A percentile compares a stretch with the other conserved stretches of the same genome.
These are phyloP conservation scores for Synergus japonicus DNA, from an alignment of 2,888 invertebrate species.

Conservation along the genomic window DNA sequence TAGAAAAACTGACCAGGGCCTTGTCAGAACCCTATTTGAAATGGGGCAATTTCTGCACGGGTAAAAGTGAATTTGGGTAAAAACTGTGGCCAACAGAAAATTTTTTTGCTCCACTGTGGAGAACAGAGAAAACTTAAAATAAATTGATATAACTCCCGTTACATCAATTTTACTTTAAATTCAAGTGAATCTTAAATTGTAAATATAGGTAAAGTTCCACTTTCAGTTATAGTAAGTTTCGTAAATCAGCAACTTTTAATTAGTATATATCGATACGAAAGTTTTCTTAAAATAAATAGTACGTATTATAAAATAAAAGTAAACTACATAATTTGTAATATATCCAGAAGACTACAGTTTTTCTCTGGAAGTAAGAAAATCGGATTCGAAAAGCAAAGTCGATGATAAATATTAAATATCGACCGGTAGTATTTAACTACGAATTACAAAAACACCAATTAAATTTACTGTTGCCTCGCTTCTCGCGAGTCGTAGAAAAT, in stretches of 20 bases:
- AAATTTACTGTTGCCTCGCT: conserved; percentile 18
- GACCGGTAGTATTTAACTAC: not conserved
- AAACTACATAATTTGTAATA: not conserved
- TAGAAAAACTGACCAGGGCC: too few species aligned
- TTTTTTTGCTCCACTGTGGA: too few species aligned
- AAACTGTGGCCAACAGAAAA: too few species aligned
- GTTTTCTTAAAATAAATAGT: not conserved
- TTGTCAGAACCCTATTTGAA: too few species aligned
- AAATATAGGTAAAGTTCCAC: conserved; percentile 12
- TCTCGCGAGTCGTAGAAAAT: conserved; percentile 8
- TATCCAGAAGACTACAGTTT: not conserved
- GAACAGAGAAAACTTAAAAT: not conserved
- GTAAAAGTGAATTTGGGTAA: too few species aligned
- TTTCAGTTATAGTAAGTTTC: conserved; percentile 9
- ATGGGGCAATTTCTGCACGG: too few species aligned
- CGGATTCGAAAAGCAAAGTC: not conserved
- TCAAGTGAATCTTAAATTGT: not conserved
- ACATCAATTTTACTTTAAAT: conserved; percentile 15
- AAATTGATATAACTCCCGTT: not conserved
- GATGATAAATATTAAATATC: not conserved
- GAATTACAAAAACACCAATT: conserved; percentile 32
- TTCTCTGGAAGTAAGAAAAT: not conserved
- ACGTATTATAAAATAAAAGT: not conserved
- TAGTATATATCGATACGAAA: not conserved
- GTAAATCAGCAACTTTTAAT: not conserved